Evolutionary conservation across 2,888 invertebrate species (phyloP), one percentile per base, ranked within the genome.

Genomic region (Amphipoea oculea): DNA sequence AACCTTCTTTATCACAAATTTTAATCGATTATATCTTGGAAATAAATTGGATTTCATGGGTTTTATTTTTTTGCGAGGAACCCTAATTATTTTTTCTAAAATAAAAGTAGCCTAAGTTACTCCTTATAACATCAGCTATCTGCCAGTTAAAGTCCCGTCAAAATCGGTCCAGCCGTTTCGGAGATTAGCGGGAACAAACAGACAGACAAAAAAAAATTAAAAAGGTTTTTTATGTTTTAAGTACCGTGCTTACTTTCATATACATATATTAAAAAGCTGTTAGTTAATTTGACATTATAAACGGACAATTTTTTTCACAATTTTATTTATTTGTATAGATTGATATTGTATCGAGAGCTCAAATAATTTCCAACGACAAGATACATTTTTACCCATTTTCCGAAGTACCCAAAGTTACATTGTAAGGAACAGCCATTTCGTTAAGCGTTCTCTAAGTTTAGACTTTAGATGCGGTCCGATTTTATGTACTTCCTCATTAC

Each of bases 401-500:
- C 54, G 2, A 51, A 67, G 17, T 40, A 6, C 17, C 20, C 36
- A 6, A 20, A 68, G 11, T 36, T 29, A 66, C 20, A 17, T 45
- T 63, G 29, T 63, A 45, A 54, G 66, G 51, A 62, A 78, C n/a
- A 14, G 48, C 12, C n/a, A 69, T 83, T 78, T 68, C 12, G 60
- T 73, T 42, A 60, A 78, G 62, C 51, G 63, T 62, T 65, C 36
- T 60, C 20, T 75, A 68, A 63, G 62, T 78, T 75, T 84, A 86
- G 73, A 63, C 3, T 51, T 69, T 14, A 51, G 48, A 40, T 51
- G 36, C 29, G 71, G 63, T 76, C 72, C 76, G 78, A 54, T 74
- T 85, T 84, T 70, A 86, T 68, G 79, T 36, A n/a, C 70, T 86
- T 86, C 87, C 82, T 82, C 85, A 82, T 82, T 84, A 60, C 86